A percentile compares a stretch with the other conserved stretches of the same genome.
Evolutionary conservation across 2,797 vertebrate genomes (phyloP).

Genomic region (Pseudochirops cupreus): DNA sequence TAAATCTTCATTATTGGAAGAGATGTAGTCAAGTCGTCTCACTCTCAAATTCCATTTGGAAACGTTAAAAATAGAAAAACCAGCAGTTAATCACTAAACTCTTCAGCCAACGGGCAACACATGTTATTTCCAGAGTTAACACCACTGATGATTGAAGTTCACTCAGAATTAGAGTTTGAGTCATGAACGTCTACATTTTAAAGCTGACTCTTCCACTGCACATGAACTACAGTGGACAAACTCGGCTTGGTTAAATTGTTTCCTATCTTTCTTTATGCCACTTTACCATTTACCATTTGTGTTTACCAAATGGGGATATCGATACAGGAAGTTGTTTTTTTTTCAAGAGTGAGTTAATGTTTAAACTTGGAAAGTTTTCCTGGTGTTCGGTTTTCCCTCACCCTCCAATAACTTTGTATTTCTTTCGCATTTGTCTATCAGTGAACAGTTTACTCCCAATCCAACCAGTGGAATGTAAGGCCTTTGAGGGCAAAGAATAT

Average conservation of each 20-base stretch:
- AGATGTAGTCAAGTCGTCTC: slow-evolving; percentile 12
- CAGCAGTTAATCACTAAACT: slow-evolving; percentile 23
- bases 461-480: not conserved
- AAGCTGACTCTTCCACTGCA: not conserved
- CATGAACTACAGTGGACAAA: too few relatives aligned
- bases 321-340: not conserved
- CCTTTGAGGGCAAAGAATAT: not conserved
- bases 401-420: not conserved
- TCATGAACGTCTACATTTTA: not conserved
- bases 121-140: slow-evolving; percentile 23
- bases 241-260: not conserved
- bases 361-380: not conserved
- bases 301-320: not conserved
- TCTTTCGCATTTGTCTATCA: not conserved
- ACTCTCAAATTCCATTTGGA: slow-evolving; percentile 23
- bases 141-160: slow-evolving; percentile 11
- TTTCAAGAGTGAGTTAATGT: not conserved
- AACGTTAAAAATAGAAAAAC: slow-evolving; percentile 43
- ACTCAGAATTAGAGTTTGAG: not conserved
- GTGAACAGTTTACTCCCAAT: not conserved
- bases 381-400: not conserved
- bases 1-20: slow-evolving; percentile 51
- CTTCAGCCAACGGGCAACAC: slow-evolving; percentile 19
- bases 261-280: not conserved
- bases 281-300: not conserved